Conservation (phyloP, 2,888 invertebrate species). For the Cosmia pyralina region DNA sequence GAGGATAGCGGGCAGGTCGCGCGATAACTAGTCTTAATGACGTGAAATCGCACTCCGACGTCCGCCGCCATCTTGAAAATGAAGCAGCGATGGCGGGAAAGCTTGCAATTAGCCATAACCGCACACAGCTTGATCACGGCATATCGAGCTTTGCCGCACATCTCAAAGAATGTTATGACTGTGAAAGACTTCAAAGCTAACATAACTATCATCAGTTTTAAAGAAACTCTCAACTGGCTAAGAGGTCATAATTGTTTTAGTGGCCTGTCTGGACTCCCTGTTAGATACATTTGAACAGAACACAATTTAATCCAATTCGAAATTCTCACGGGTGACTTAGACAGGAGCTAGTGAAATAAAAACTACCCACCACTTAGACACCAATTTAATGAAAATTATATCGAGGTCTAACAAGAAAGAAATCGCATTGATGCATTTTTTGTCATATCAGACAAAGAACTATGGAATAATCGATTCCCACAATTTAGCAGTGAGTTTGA, state of each 20-base stretch:
- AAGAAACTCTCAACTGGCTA: neutral
- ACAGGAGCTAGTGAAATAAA: constrained; percentile 21
- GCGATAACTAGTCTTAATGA: constrained; percentile 88
- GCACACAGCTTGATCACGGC: constrained; percentile 59
- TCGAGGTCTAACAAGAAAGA: constrained; percentile 20
- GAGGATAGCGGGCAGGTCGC: constrained; percentile 84
- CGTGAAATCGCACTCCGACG: constrained; percentile 79
- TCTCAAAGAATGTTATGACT: constrained; percentile 22
- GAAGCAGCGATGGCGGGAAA: constrained; percentile 79
- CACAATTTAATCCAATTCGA: neutral
- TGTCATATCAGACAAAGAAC: constrained; percentile 51
- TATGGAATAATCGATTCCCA: constrained; percentile 80
- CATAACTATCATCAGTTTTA: neutral
- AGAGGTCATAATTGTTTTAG: neutral
- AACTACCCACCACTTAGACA: constrained; percentile 36
- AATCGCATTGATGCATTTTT: constrained; percentile 49
- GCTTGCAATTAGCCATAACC: constrained; percentile 79
- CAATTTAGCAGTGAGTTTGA: constrained; percentile 73
- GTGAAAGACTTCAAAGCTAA: neutral
- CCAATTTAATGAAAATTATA: constrained; percentile 37
- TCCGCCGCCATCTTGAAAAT: constrained; percentile 81
- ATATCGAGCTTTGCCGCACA: constrained; percentile 54
- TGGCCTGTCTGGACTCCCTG: neutral
- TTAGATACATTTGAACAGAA: neutral
- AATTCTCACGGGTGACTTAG: constrained; percentile 15